phyloP scores from a whole-genome alignment of 2,797 vertebrate genomes.

The Sparidentex hasta region DNA sequence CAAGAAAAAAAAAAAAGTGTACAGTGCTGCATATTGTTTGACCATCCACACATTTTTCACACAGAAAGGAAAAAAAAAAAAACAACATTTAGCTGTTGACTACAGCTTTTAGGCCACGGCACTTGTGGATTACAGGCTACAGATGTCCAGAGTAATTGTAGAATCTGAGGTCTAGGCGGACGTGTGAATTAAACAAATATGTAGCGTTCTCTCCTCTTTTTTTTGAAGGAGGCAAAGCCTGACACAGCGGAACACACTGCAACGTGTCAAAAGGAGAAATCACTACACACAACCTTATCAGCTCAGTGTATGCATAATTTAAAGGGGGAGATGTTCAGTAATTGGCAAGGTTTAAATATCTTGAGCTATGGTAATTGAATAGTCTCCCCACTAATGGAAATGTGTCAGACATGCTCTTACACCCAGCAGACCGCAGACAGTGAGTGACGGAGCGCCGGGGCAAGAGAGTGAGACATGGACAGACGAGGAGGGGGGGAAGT shows the following conservation, averaged over 20 bases:
- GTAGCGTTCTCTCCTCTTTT: slow-evolving; percentile 35
- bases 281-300: slow-evolving; percentile 83
- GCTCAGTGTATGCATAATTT: slow-evolving; percentile 86
- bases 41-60: slow-evolving; percentile 28
- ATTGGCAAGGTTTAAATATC: slow-evolving; percentile 90
- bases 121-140: slow-evolving; percentile 9
- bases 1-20: slow-evolving; percentile 17
- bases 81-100: not conserved
- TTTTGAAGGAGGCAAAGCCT: slow-evolving; percentile 34
- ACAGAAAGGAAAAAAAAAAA: not conserved
- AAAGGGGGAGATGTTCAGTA: slow-evolving; percentile 87
- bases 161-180: slow-evolving; percentile 22
- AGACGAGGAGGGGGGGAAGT: slow-evolving; percentile 56
- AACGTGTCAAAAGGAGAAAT: slow-evolving; percentile 83
- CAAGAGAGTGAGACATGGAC: slow-evolving; percentile 62
- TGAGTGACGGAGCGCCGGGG: slow-evolving; percentile 74
- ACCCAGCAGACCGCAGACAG: slow-evolving; percentile 79
- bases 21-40: slow-evolving; percentile 17
- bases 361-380: slow-evolving; percentile 88
- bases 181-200: slow-evolving; percentile 51
- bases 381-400: slow-evolving; percentile 88
- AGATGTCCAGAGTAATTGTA: slow-evolving; percentile 20
- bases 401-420: slow-evolving; percentile 87
- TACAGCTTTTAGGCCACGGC: slow-evolving; percentile 4
- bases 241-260: slow-evolving; percentile 73